phyloP scores from a whole-genome alignment of 2,113 vertebrate genomes.

The Dissostichus mawsoni region DNA sequence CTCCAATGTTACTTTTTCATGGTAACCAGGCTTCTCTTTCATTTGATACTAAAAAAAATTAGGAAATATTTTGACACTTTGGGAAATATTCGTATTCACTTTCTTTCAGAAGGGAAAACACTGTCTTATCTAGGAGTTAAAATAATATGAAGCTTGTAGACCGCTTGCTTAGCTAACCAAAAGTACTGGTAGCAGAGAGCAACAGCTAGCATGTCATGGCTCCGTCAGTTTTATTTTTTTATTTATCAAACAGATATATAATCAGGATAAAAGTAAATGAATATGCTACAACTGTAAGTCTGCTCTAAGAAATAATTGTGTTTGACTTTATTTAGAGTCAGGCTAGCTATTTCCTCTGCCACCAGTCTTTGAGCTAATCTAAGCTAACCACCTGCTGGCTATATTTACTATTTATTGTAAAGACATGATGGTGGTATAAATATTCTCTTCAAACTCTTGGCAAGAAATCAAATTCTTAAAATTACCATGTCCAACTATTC shows the following conservation, averaged over 20 bases:
- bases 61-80: not conserved
- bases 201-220: not conserved
- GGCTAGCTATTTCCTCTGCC: not conserved
- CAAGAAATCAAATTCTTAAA: not conserved
- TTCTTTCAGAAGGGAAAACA: not conserved
- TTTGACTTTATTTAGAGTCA: not conserved
- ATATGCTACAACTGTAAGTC: too few relatives aligned
- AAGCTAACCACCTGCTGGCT: not conserved
- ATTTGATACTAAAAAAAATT: fast-evolving
- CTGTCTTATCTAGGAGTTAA: not conserved
- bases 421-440: not conserved
- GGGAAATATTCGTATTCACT: not conserved
- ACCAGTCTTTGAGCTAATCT: not conserved
- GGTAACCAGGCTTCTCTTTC: constrained; percentile 78
- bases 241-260: too few relatives aligned
- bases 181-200: not conserved
- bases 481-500: not conserved
- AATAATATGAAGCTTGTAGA: not conserved
- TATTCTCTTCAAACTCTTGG: not conserved
- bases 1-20: constrained; percentile 96
- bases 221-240: not conserved
- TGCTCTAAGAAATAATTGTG: not conserved
- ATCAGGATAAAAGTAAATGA: too few relatives aligned
- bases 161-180: not conserved
- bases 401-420: not conserved